phyloP scores from a whole-genome alignment of 2,797 vertebrate genomes.

The Rhabdomys pumilio region DNA sequence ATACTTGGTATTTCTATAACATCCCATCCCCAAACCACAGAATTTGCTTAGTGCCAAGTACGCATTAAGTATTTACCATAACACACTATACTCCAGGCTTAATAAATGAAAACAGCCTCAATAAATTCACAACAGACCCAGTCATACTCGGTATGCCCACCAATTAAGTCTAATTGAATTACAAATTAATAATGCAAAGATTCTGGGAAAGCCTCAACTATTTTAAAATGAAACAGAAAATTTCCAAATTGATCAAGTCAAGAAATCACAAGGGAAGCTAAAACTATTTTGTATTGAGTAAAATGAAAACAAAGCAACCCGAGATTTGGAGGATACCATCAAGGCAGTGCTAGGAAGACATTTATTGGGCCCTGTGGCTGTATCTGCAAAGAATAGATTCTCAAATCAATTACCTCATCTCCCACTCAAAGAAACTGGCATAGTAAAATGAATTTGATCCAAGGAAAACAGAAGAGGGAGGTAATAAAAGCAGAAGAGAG shows the following conservation, averaged over 20 bases:
- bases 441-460: slow-evolving; percentile 20
- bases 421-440: background rate
- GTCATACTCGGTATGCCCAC: background rate
- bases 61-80: background rate
- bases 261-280: background rate
- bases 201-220: slow-evolving; percentile 23
- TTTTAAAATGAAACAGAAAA: slow-evolving; percentile 12
- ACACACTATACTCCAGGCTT: background rate
- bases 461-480: slow-evolving; percentile 29
- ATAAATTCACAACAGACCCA: background rate
- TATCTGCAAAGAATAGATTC: background rate
- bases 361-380: background rate
- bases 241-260: background rate
- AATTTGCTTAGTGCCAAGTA: background rate
- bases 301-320: slow-evolving; percentile 25
- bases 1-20: background rate
- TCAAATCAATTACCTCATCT: slow-evolving; percentile 21
- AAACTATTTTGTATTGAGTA: slow-evolving; percentile 15
- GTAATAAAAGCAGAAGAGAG: background rate
- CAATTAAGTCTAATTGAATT: slow-evolving; percentile 10
- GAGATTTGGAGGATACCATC: background rate
- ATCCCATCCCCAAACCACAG: background rate
- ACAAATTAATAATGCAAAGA: slow-evolving; percentile 16
- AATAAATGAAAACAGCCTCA: background rate
- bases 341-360: background rate